phyloP scores from a whole-genome alignment of 1,140 invertebrate genomes.

The Drosophila leontia region DNA sequence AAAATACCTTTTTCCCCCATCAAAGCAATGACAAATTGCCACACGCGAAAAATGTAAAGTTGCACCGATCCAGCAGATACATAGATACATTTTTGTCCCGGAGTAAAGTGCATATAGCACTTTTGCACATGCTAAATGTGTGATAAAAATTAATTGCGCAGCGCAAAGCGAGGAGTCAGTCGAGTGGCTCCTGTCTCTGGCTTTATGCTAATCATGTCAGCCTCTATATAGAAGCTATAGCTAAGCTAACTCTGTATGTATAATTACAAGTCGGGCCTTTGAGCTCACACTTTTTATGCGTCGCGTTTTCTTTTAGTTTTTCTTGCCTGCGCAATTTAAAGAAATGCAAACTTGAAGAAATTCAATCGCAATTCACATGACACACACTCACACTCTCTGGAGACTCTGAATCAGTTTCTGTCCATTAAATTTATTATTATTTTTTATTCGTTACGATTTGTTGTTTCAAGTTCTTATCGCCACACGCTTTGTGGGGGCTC shows the following conservation, averaged over 20 bases:
- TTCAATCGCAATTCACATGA: constrained; percentile 66
- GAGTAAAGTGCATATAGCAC: constrained; percentile 41
- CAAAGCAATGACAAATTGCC: constrained; percentile 70
- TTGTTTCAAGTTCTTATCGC: constrained; percentile 24
- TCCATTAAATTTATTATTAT: constrained; percentile 12
- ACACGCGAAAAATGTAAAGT: constrained; percentile 35
- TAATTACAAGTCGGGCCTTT: constrained; percentile 58
- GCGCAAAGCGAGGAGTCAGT: constrained; percentile 25
- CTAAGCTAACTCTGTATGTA: not conserved
- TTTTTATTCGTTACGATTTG: constrained; percentile 12
- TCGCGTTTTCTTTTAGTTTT: constrained; percentile 32
- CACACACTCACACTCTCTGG: constrained; percentile 31
- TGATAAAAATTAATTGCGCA: constrained; percentile 84
- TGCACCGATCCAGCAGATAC: constrained; percentile 3
- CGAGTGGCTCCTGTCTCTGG: constrained; percentile 34
- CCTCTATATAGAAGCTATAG: constrained; percentile 5
- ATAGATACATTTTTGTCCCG: constrained; percentile 1
- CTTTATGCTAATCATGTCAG: constrained; percentile 74
- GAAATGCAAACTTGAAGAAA: constrained; percentile 71
- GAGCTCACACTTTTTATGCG: constrained; percentile 22
- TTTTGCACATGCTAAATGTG: constrained; percentile 78
- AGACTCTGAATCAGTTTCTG: constrained; percentile 25
- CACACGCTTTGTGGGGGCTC: constrained; percentile 29
- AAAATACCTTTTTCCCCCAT: constrained; percentile 25
- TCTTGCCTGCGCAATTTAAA: constrained; percentile 73